Evolutionary conservation across 1,140 invertebrate species (phyloP), one percentile per base, ranked within the genome.

Genomic region (Drosophila quadrilineata): DNA sequence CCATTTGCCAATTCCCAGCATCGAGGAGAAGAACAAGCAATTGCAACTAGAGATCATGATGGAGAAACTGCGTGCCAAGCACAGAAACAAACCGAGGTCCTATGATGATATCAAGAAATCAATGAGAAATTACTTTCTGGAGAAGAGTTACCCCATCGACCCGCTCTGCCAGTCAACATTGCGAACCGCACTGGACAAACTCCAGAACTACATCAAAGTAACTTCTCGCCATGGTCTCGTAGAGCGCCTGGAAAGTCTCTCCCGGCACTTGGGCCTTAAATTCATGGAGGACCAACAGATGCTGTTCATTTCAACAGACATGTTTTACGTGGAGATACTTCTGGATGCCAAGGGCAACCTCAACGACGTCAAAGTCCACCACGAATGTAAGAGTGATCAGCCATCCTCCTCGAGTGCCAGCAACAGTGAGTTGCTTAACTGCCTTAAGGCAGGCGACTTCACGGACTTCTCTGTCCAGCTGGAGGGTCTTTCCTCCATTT

Each of bases 141-240:
- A 97, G 92, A 91, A 89, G 46, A 72, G 97, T 96, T 89, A 98
- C 95, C 90, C 91, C 93, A 65, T 96, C 94, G 96, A 98, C 70
- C 94, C 92, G 75, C 92, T 94, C 22, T 97, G 98, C 76, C 94
- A 96, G 86, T 92, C 92, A 71, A 95, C 96, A 52, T 90, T 98
- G 40, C 96, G 98, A 89, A 95, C 95, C 90, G 97, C 96, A 89
- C 91, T 99, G 38, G 97, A 99, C 88, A 95, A 95, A 31, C 90
- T 99, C 54, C 97, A 99, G 88, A 95, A 98, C 88, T 96, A 95
- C 24, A 98, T 99, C 59, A 98, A 97, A 93, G 96, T 98, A 0
- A 96, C 94, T 35, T 96, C 95, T 0, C 90, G 97, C 17, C 95
- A 97, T 84, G 96, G 96, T 2, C 94, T 99, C 91, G 94, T 98